Conservation (phyloP, 2,888 invertebrate genomes). For the Watsonalla binaria region DNA sequence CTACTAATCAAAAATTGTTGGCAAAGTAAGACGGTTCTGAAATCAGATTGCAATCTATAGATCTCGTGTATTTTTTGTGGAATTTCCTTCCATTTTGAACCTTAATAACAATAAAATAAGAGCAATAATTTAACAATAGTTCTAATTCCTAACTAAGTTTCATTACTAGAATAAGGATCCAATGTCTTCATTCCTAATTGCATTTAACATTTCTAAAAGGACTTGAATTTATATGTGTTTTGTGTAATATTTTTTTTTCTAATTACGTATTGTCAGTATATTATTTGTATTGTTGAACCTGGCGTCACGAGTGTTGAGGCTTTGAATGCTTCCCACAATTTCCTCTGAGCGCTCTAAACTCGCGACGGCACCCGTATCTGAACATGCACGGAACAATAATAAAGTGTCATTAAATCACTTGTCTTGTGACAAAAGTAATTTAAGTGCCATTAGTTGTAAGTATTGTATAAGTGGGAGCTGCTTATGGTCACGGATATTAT, state of each 20-base stretch:
- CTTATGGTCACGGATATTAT: not conserved
- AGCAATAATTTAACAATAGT: slow-evolving; percentile 11
- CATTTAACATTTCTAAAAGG: slow-evolving; percentile 35
- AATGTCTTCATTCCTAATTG: slow-evolving; percentile 48
- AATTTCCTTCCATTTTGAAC: not conserved
- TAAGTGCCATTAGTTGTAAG: slow-evolving; percentile 56
- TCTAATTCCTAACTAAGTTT: slow-evolving; percentile 14
- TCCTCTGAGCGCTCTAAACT: not conserved
- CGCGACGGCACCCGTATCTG: not conserved
- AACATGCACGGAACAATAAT: not conserved
- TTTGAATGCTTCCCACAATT: no score
- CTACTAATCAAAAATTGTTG: no score
- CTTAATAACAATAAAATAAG: slow-evolving; percentile 3
- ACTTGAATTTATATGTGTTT: not conserved
- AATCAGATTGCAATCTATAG: no score
- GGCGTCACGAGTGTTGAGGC: no score
- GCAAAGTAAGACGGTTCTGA: no score
- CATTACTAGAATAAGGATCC: slow-evolving; percentile 21
- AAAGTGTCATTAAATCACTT: not conserved
- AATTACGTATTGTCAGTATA: not conserved
- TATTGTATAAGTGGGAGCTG: slow-evolving; percentile 11
- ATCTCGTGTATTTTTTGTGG: no score
- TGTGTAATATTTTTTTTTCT: not conserved
- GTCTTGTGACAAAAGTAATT: slow-evolving; percentile 15
- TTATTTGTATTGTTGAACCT: no score